Percentiles rank a stretch among this genome's conserved stretches.
These are phyloP conservation scores for Silurus asotus DNA, from an alignment of 2,113 vertebrate species.

Conservation along the genomic window DNA sequence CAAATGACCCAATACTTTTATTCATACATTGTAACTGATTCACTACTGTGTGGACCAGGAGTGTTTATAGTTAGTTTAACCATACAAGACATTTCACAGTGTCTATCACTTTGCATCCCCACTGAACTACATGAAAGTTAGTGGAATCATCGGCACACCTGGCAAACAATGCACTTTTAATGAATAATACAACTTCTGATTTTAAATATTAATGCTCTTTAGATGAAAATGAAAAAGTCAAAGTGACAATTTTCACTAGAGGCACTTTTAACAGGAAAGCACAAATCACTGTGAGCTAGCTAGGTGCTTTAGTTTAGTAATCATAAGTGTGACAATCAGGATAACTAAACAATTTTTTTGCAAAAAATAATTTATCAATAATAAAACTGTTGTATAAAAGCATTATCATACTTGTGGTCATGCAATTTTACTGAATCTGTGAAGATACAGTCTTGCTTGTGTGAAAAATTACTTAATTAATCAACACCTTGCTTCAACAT, in stretches of 20 bases:
- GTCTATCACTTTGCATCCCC: neutral
- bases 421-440: neutral
- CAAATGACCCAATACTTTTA: too few species aligned
- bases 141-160: neutral
- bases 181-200: neutral
- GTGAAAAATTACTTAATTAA: neutral
- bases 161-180: neutral
- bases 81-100: neutral
- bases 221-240: neutral
- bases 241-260: neutral
- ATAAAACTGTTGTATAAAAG: neutral
- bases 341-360: neutral
- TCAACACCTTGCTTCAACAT: neutral
- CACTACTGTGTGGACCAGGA: neutral
- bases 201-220: neutral
- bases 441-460: neutral
- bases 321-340: too few species aligned
- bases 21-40: neutral
- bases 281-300: neutral
- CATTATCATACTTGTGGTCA: neutral
- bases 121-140: neutral
- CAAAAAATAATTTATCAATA: neutral
- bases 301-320: neutral
- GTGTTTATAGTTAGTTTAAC: neutral
- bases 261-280: neutral